A percentile compares a stretch with the other conserved stretches of the same genome.
Evolutionary conservation across 2,888 invertebrate genomes (phyloP).

Genomic region (Cephus spinipes): DNA sequence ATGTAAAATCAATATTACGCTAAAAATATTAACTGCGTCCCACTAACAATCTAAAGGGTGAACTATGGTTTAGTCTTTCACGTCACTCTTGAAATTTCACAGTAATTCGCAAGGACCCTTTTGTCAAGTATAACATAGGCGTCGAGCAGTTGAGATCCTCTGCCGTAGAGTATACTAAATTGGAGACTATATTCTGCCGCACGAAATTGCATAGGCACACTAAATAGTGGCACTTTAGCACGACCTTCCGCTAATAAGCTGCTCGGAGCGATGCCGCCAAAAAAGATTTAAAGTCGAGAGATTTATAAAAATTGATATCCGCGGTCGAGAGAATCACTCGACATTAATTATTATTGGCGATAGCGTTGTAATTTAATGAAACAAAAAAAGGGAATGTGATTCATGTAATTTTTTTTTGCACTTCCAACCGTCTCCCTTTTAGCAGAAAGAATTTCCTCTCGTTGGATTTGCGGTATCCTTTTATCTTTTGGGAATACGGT

Average conservation of each 20-base stretch:
- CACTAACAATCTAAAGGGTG: neutral
- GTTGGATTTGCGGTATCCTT: neutral
- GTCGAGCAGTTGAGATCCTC: conserved; percentile 31
- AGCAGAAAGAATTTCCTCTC: neutral
- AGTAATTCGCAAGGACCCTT: neutral
- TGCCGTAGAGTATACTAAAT: conserved; percentile 32
- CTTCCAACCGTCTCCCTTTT: neutral
- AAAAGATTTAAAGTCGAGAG: conserved; percentile 45
- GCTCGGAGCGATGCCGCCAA: conserved; percentile 35
- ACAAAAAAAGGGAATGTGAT: neutral
- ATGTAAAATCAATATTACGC: neutral
- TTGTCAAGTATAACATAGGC: neutral
- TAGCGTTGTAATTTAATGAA: neutral
- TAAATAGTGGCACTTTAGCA: conserved; percentile 46
- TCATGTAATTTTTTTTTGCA: neutral
- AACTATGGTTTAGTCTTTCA: neutral
- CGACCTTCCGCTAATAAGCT: conserved; percentile 51
- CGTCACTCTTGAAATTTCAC: neutral
- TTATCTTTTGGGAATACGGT: neutral
- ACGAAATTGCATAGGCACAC: conserved; percentile 44
- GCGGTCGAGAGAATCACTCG: neutral
- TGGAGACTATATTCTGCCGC: conserved; percentile 31
- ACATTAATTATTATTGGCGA: neutral
- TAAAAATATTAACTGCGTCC: neutral
- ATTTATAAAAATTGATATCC: conserved; percentile 13